phyloP scores from a whole-genome alignment of 2,113 vertebrate species.

The Bubo blakistoni region DNA sequence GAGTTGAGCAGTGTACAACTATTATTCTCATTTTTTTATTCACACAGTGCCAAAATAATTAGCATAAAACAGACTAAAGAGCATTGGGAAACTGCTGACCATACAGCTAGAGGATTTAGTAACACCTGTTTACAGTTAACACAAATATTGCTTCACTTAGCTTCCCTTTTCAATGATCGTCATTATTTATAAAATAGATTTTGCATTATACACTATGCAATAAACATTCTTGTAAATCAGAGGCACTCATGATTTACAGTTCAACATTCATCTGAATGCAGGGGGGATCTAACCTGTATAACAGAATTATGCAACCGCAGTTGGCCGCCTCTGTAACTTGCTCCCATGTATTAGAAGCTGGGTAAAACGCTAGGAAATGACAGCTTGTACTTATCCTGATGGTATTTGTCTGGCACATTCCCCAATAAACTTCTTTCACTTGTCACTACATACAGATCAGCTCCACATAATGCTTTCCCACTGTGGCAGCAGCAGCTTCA shows the following conservation, averaged over 20 bases:
- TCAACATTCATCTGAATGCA: background rate
- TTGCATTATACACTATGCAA: background rate
- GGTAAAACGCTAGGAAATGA: background rate
- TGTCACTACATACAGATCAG: background rate
- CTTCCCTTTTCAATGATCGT: background rate
- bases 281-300: background rate
- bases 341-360: background rate
- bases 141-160: background rate
- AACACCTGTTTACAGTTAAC: background rate
- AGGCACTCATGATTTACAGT: conserved; percentile 7
- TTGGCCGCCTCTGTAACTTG: background rate
- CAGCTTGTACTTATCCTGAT: background rate
- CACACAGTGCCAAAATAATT: background rate
- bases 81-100: background rate
- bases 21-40: background rate
- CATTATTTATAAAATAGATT: background rate
- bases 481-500: background rate
- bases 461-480: background rate
- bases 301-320: background rate
- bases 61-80: background rate
- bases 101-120: background rate
- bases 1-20: conserved; percentile 7
- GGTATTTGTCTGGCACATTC: background rate
- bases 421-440: background rate
- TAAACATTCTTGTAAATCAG: conserved; percentile 1